A percentile compares a stretch with the other conserved stretches of the same genome.
Conservation (phyloP, 2,113 vertebrate genomes). For the Pituophis catenifer region DNA sequence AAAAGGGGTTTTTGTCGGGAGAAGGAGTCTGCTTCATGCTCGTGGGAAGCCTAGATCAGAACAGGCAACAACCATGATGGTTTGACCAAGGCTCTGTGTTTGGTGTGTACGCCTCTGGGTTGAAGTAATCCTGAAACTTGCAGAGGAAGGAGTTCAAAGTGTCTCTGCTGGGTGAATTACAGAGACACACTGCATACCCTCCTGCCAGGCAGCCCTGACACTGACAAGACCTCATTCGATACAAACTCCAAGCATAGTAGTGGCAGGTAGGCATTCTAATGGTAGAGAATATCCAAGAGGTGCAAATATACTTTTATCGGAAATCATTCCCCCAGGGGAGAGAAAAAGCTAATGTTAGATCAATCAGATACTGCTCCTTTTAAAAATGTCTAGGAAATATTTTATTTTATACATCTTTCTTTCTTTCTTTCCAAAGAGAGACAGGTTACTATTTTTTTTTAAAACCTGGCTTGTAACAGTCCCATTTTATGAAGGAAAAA, state of each 20-base stretch:
- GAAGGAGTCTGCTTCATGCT: too few relatives aligned
- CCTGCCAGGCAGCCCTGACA: neutral
- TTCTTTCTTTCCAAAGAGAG: constrained; percentile 50
- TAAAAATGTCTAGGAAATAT: constrained; percentile 55
- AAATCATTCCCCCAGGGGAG: neutral
- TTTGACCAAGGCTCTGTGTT: neutral
- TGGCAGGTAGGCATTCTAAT: neutral
- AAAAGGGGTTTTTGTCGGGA: too few relatives aligned
- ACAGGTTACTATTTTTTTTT: neutral
- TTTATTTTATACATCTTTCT: constrained; percentile 54
- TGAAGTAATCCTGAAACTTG: neutral
- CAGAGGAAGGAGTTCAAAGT: neutral
- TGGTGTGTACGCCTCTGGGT: neutral
- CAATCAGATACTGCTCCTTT: constrained; percentile 60
- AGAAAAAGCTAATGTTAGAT: constrained; percentile 25
- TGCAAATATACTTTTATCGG: neutral
- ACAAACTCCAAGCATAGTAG: neutral
- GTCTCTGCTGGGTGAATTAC: neutral
- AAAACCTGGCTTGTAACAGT: constrained; percentile 40
- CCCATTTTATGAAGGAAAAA: constrained; percentile 34
- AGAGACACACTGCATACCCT: neutral
- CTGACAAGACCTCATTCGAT: neutral
- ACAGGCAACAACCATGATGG: neutral
- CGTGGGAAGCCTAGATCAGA: too few relatives aligned
- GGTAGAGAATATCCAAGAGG: neutral